A percentile compares a stretch with the other conserved stretches of the same genome.
These are phyloP conservation scores for Vespertilio murinus DNA, from an alignment of 2,797 vertebrate species.

Conservation along the genomic window DNA sequence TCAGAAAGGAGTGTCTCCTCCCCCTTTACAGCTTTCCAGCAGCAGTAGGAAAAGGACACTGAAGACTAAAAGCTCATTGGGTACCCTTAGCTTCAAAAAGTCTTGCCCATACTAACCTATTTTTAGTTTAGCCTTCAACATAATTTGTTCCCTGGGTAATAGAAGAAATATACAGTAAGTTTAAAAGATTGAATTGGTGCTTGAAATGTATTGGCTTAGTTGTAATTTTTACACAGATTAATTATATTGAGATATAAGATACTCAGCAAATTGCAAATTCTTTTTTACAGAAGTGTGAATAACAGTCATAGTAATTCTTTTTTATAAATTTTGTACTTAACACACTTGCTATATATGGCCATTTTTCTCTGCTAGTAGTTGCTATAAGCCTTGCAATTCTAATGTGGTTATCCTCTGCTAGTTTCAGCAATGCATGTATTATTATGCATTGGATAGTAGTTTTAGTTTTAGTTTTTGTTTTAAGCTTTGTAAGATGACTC, in stretches of 20 bases:
- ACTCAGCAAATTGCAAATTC: conserved; percentile 72
- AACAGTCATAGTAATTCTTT: conserved; percentile 74
- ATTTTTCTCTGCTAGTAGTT: conserved; percentile 60
- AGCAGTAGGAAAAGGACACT: background rate
- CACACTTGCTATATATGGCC: conserved; percentile 67
- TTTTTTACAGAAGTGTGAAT: conserved; percentile 70
- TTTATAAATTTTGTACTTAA: conserved; percentile 72
- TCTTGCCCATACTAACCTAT: conserved; percentile 67
- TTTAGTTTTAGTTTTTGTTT: conserved; percentile 60
- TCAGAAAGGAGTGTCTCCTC: background rate
- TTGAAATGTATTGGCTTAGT: conserved; percentile 83
- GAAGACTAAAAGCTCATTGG: background rate
- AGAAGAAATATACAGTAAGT: conserved; percentile 76
- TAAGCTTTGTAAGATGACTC: conserved; percentile 74
- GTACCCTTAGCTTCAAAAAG: background rate
- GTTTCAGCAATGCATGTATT: conserved; percentile 79
- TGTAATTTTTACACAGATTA: conserved; percentile 75
- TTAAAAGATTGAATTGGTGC: conserved; percentile 86
- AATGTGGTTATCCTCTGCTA: conserved; percentile 66
- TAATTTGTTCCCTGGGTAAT: conserved; percentile 73
- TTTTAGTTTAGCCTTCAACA: conserved; percentile 74
- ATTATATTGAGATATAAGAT: conserved; percentile 76
- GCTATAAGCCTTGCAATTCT: conserved; percentile 68
- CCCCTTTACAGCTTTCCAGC: background rate
- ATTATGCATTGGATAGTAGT: conserved; percentile 78